A percentile compares a stretch with the other conserved stretches of the same genome.
Evolutionary conservation across 2,113 vertebrate genomes (phyloP).

Genomic region (Apodemus speciosus): DNA sequence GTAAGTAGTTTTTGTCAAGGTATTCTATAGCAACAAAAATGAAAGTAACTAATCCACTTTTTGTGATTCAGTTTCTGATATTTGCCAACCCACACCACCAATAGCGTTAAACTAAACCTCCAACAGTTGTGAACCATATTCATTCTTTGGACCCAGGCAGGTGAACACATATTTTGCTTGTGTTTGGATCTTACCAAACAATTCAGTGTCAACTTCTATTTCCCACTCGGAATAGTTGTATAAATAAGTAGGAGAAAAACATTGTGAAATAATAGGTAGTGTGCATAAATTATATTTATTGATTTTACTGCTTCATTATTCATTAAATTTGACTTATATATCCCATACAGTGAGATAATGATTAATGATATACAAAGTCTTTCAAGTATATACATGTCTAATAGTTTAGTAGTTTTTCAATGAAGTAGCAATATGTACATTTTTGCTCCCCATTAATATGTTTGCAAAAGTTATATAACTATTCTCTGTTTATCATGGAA

Average conservation of each 20-base stretch:
- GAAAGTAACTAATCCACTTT: background rate
- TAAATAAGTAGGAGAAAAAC: background rate
- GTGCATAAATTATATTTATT: background rate
- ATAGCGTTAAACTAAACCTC: background rate
- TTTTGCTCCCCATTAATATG: background rate
- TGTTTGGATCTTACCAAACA: background rate
- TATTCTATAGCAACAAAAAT: too few relatives aligned
- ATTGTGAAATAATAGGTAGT: background rate
- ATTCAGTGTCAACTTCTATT: background rate
- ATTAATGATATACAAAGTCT: background rate
- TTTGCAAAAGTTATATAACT: too few relatives aligned
- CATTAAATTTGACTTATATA: background rate
- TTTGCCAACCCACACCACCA: background rate
- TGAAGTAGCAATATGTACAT: constrained; percentile 6
- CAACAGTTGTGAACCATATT: background rate
- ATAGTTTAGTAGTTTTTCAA: background rate
- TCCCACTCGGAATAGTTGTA: background rate
- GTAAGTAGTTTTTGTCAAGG: background rate
- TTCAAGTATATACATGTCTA: background rate
- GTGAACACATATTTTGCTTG: background rate
- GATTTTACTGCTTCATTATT: background rate
- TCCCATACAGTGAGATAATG: background rate
- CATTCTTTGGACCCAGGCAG: background rate
- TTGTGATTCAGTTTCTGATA: background rate
- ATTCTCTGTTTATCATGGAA: too few relatives aligned